These are phyloP conservation scores for Rynchops niger DNA, from an alignment of 2,113 vertebrate species.

Conservation along the genomic window DNA sequence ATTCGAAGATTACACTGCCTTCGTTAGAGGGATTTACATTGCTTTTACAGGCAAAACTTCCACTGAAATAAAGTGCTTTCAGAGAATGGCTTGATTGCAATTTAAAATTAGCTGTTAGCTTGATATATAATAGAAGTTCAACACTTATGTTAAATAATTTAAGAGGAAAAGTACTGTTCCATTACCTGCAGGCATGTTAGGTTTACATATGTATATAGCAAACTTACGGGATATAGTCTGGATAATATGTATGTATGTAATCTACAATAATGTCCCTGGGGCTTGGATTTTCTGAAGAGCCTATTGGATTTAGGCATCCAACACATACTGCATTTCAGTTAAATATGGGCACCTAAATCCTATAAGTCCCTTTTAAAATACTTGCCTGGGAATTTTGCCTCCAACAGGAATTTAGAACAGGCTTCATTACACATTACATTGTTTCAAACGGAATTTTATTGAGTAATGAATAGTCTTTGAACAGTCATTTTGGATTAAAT, in stretches of 20 bases:
- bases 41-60: slow-evolving; percentile 44
- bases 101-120: slow-evolving; percentile 66
- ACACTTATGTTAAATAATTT: slow-evolving; percentile 62
- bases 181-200: slow-evolving; percentile 57
- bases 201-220: slow-evolving; percentile 61
- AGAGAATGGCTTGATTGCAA: slow-evolving; percentile 61
- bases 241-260: slow-evolving; percentile 45
- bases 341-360: slow-evolving; percentile 47
- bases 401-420: not conserved
- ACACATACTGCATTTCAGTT: not conserved
- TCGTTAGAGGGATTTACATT: slow-evolving; percentile 54
- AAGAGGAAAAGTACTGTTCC: slow-evolving; percentile 60
- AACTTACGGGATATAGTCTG: slow-evolving; percentile 31
- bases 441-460: slow-evolving; percentile 40
- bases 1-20: slow-evolving; percentile 46
- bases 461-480: slow-evolving; percentile 12
- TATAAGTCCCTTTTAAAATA: slow-evolving; percentile 26
- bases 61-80: slow-evolving; percentile 55
- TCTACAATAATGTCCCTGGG: slow-evolving; percentile 18
- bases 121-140: slow-evolving; percentile 65
- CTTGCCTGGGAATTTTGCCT: slow-evolving; percentile 32
- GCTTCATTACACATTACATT: slow-evolving; percentile 1
- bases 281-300: slow-evolving; percentile 42
- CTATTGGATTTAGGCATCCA: slow-evolving; percentile 51
- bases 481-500: slow-evolving; percentile 4